These are phyloP conservation scores for Bombus picipes DNA, from an alignment of 1,140 invertebrate species.

Conservation along the genomic window DNA sequence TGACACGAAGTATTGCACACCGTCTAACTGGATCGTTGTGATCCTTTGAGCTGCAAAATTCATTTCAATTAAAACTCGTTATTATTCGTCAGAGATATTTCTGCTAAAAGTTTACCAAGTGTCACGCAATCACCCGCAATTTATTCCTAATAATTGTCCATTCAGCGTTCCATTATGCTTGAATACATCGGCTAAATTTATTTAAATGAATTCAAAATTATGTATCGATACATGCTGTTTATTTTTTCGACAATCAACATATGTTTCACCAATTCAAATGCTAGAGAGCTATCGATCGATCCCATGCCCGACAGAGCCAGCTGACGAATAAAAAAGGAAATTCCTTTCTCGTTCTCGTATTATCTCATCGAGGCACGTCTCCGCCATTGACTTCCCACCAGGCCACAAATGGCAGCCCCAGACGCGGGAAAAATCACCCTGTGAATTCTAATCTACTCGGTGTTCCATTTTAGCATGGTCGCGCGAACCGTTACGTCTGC, in stretches of 20 bases:
- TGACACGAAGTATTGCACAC: conserved; percentile 93
- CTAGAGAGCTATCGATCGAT: not conserved
- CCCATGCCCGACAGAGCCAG: not conserved
- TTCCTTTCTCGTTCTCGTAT: conserved; percentile 24
- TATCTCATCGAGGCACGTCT: conserved; percentile 56
- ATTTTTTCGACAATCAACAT: not conserved
- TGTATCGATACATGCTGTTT: not conserved
- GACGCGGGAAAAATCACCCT: conserved; percentile 51
- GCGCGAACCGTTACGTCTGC: conserved; percentile 52
- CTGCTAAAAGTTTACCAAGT: not conserved
- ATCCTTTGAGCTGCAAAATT: conserved; percentile 89
- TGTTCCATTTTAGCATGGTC: conserved; percentile 42
- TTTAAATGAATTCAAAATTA: not conserved
- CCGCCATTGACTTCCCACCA: conserved; percentile 63
- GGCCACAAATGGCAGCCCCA: conserved; percentile 59
- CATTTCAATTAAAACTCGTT: not conserved
- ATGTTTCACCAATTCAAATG: not conserved
- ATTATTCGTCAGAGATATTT: not conserved
- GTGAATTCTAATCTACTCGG: conserved; percentile 65
- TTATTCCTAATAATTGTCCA: not conserved
- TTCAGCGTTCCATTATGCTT: accelerated
- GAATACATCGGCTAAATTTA: not conserved
- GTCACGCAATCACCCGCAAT: not conserved
- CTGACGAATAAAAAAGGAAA: conserved; percentile 39
- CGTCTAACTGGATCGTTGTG: conserved; percentile 92